These are phyloP conservation scores for Cavia aperea DNA, from an alignment of 2,113 vertebrate species.

Conservation along the genomic window DNA sequence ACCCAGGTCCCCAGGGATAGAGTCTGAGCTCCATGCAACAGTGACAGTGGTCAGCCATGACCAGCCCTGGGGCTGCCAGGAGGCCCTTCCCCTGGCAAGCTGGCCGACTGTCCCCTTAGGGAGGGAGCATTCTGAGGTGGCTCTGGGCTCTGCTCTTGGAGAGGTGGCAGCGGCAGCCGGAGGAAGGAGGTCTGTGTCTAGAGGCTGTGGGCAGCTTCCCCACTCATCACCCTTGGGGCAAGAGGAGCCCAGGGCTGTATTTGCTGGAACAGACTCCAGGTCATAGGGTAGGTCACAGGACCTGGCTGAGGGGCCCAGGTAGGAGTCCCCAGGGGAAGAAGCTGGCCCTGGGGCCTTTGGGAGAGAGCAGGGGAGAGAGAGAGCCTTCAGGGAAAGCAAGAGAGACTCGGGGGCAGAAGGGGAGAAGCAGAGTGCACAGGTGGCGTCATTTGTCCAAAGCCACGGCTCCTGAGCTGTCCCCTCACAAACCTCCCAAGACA, in stretches of 20 bases:
- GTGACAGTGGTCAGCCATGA: conserved; percentile 17
- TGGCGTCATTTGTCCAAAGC: background rate
- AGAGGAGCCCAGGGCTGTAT: background rate
- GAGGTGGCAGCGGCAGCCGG: background rate
- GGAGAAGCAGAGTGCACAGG: background rate
- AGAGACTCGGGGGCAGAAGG: background rate
- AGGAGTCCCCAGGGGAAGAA: background rate
- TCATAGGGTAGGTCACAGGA: background rate
- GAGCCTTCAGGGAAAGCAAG: background rate
- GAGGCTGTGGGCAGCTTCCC: background rate
- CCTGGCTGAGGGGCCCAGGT: background rate
- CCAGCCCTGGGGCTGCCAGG: background rate
- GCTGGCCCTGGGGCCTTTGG: background rate
- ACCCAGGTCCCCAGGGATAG: background rate
- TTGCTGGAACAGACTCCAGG: background rate
- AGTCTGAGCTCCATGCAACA: background rate
- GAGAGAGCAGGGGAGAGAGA: background rate
- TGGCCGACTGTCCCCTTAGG: background rate
- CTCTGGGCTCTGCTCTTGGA: background rate
- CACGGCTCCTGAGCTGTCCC: background rate
- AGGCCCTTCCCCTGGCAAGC: background rate
- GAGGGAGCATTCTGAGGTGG: background rate
- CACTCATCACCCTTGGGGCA: background rate
- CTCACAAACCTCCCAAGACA: background rate
- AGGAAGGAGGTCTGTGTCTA: background rate